Evolutionary conservation across 2,113 vertebrate species (phyloP), one percentile per base, ranked within the genome.

Genomic region (Pelmatolapia mariae): DNA sequence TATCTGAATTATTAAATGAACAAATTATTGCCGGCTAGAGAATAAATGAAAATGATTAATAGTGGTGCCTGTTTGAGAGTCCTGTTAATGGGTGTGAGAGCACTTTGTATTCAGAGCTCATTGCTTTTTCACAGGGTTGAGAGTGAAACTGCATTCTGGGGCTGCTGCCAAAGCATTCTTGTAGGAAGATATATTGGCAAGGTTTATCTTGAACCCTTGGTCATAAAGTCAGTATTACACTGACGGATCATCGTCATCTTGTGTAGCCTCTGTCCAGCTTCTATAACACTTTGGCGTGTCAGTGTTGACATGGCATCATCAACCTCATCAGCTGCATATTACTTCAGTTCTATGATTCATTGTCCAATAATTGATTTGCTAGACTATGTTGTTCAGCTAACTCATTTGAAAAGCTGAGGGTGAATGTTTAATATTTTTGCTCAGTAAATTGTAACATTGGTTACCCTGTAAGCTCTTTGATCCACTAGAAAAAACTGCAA

Each of bases 31-130:
- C 84, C 66, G 87, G 88, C 71, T 82, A 56, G 68, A 92, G 89
- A 94, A 90, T 88, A 80, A 71, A 85, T 86, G 90, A 88, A 80
- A 71, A 90, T 95, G 94, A 96, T 95, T 92, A 92, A 95, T 96
- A 83, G 91, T 3, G 24, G 54, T 61, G 80, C 89, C 89, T 90
- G 84, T 91, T 91, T 86, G 63, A 43, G 86, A 83, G 89, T 84
- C 86, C 63, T 86, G 61, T 86, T 93, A 95, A 95, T 85, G 90
- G 86, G 80, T 29, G 76, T 80, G 83, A 61, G 50, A 76, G 89
- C 83, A 24, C 84, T 95, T 83, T 91, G 88, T 90, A 93, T 95
- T 95, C 94, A 87, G 86, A 84, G 87, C 83, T 89, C 86, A 85
- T 95, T 91, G 53, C 80, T 88, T 93, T 91, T 89, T 88, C 90